Percentiles rank a stretch among this genome's conserved stretches.
These are phyloP conservation scores for Pseudotriccus pelzelni DNA, from an alignment of 2,797 vertebrate species.

Conservation along the genomic window DNA sequence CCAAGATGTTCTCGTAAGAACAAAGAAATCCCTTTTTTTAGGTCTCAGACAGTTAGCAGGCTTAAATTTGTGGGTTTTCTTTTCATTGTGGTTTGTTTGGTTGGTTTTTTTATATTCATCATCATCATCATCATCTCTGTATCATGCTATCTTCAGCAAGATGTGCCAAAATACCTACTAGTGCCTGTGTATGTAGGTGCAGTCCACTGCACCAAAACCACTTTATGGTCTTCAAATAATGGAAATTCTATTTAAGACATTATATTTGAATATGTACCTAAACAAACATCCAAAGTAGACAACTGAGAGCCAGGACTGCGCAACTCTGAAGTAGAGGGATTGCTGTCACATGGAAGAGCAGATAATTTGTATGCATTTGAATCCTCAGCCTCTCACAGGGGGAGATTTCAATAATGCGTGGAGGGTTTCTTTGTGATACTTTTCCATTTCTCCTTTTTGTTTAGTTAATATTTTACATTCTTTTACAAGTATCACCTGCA, in stretches of 20 bases:
- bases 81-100: not conserved
- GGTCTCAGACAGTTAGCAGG: constrained; percentile 10
- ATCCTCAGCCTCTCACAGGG: not conserved
- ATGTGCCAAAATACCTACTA: constrained; percentile 21
- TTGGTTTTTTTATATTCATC: not conserved
- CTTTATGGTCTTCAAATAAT: constrained; percentile 15
- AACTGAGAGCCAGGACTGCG: not conserved
- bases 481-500: constrained; percentile 20
- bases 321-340: not conserved
- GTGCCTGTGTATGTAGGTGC: not conserved
- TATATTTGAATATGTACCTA: constrained; percentile 18
- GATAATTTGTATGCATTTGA: not conserved
- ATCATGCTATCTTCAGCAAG: not conserved
- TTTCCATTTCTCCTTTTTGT: not conserved
- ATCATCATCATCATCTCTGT: not conserved
- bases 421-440: constrained; percentile 21
- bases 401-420: constrained; percentile 40
- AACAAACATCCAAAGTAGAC: not conserved
- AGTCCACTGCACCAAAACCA: not conserved
- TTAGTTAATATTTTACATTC: constrained; percentile 35
- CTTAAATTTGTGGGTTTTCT: not conserved
- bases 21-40: constrained; percentile 31
- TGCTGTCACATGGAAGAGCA: not conserved
- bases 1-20: constrained; percentile 38
- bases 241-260: not conserved